Evolutionary conservation across 1,140 invertebrate genomes (phyloP).

Genomic region (Macrosteles quadrilineatus): DNA sequence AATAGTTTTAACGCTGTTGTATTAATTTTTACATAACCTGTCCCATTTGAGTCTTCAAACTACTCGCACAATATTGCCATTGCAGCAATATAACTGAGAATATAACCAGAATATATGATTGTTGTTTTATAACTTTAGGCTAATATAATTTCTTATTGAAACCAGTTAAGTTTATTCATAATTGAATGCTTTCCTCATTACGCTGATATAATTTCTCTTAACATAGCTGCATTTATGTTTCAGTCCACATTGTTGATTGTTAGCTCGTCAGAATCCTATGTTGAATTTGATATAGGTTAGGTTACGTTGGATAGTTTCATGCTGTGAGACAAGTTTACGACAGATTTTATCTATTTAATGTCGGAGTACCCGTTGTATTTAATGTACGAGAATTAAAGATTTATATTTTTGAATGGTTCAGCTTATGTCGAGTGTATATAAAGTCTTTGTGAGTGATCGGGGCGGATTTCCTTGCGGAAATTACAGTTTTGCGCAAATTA

Average conservation of each 20-base stretch:
- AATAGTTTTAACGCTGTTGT: no score
- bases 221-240: not conserved
- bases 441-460: not conserved
- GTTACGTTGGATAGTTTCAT: not conserved
- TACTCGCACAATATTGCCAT: no score
- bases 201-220: not conserved
- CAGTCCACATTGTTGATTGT: not conserved
- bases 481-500: no score
- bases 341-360: not conserved
- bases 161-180: not conserved
- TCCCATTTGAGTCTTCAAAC: no score
- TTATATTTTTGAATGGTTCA: not conserved
- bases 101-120: no score
- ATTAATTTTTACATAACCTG: no score
- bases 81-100: no score
- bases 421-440: constrained; percentile 14
- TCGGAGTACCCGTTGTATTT: not conserved
- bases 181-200: not conserved
- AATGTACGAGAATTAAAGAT: not conserved
- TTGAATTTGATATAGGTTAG: not conserved
- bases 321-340: not conserved
- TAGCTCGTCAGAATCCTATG: not conserved
- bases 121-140: no score
- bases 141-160: no score
- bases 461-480: no score